phyloP scores from a whole-genome alignment of 2,888 invertebrate species.

The Drosophila robusta region DNA sequence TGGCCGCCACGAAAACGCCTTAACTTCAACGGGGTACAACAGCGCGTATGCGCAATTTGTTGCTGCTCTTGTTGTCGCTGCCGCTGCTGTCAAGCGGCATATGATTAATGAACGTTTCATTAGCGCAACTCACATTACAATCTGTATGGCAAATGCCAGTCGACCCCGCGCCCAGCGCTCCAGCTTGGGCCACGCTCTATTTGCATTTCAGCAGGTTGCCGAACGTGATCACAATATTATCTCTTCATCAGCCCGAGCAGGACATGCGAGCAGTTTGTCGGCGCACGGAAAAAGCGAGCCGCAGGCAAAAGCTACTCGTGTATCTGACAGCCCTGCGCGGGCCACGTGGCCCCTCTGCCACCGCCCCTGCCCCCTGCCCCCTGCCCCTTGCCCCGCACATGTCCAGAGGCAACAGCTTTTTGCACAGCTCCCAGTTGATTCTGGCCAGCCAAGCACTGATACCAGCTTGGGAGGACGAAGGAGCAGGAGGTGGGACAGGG shows the following conservation, averaged over 20 bases:
- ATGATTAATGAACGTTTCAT: slow-evolving; percentile 82
- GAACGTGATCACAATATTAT: slow-evolving; percentile 82
- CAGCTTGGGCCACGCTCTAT: slow-evolving; percentile 37
- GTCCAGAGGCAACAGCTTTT: background rate
- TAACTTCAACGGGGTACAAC: slow-evolving; percentile 29
- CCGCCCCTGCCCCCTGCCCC: too few species aligned
- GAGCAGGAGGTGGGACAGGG: background rate
- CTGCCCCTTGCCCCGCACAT: background rate
- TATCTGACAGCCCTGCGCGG: slow-evolving; percentile 1
- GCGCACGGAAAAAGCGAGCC: slow-evolving; percentile 25
- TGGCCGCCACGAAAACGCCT: slow-evolving; percentile 21
- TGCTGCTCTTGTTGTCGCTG: slow-evolving; percentile 9
- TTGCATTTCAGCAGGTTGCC: slow-evolving; percentile 78
- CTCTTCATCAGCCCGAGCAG: slow-evolving; percentile 75
- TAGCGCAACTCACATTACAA: slow-evolving; percentile 67
- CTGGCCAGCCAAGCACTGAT: background rate
- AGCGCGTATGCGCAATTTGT: slow-evolving; percentile 54
- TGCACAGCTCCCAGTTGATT: background rate
- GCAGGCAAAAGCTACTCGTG: slow-evolving; percentile 11
- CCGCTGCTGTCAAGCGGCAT: slow-evolving; percentile 48
- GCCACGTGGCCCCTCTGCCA: too few species aligned
- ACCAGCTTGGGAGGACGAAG: background rate
- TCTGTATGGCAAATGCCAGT: slow-evolving; percentile 27
- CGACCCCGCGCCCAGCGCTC: slow-evolving; percentile 20
- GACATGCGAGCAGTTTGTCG: slow-evolving; percentile 45